These are phyloP conservation scores for Orthosia incerta DNA, from an alignment of 2,888 invertebrate genomes.

Conservation along the genomic window DNA sequence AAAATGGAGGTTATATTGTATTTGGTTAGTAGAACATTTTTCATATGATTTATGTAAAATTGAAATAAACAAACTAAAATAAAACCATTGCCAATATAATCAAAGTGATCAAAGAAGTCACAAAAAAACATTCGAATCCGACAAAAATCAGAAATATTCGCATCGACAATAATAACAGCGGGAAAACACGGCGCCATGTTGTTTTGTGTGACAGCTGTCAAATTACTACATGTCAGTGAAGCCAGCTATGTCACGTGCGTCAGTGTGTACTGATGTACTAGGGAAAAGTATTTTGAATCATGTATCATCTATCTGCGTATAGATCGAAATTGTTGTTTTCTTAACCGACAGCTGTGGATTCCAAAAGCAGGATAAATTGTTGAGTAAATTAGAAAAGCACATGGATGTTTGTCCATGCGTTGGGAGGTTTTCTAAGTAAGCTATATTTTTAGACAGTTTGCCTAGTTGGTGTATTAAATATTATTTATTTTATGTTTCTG, in stretches of 20 bases:
- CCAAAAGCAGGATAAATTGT: background rate
- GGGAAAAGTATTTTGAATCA: background rate
- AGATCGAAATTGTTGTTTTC: background rate
- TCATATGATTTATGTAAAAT: background rate
- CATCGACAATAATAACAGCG: constrained; percentile 40
- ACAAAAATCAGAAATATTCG: constrained; percentile 1
- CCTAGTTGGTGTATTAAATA: too few relatives aligned
- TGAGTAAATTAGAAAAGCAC: too few relatives aligned
- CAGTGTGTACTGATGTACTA: constrained; percentile 15
- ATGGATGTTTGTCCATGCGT: too few relatives aligned
- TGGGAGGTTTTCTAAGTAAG: too few relatives aligned
- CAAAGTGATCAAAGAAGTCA: background rate
- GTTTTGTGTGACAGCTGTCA: constrained; percentile 59
- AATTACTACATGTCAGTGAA: constrained; percentile 49
- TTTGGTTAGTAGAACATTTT: too few relatives aligned
- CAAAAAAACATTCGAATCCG: constrained; percentile 7
- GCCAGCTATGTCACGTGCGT: constrained; percentile 31
- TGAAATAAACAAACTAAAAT: background rate
- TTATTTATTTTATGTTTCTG: too few relatives aligned
- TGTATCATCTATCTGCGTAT: background rate
- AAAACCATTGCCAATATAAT: background rate
- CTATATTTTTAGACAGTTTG: too few relatives aligned
- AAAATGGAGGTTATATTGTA: too few relatives aligned
- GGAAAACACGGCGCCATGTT: constrained; percentile 39
- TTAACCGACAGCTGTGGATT: too few relatives aligned